Conservation (phyloP, 2,113 vertebrate genomes). For the Pheucticus melanocephalus region DNA sequence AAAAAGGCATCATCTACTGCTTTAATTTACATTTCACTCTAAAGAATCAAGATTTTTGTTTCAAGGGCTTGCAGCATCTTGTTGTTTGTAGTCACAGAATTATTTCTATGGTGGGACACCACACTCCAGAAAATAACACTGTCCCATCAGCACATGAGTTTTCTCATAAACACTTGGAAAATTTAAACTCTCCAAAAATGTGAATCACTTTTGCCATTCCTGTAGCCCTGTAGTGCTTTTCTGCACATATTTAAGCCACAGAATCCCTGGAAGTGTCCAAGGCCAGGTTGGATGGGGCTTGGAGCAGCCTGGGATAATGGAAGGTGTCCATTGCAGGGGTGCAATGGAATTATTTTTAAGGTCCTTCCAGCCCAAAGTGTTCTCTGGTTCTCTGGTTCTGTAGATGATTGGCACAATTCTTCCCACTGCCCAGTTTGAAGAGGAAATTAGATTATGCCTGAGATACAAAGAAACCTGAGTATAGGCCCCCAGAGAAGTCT, state of each 20-base stretch:
- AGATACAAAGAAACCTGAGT: background rate
- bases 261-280: background rate
- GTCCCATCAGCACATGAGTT: background rate
- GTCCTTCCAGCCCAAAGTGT: background rate
- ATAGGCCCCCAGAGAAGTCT: background rate
- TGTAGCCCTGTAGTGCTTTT: background rate
- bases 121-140: background rate
- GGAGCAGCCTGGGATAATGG: background rate
- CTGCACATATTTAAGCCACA: background rate
- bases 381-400: too few relatives aligned
- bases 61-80: background rate
- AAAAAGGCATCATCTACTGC: background rate
- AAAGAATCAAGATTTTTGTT: background rate
- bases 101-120: background rate
- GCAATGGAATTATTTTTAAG: background rate
- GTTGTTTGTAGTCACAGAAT: background rate
- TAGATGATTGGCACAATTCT: background rate
- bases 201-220: background rate
- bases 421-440: background rate
- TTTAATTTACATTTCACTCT: background rate
- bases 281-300: background rate
- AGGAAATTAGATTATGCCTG: background rate
- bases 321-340: background rate
- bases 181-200: background rate
- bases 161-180: background rate